Conservation (phyloP, 1,140 invertebrate species). For the Hyposmocoma kahamanoa region DNA sequence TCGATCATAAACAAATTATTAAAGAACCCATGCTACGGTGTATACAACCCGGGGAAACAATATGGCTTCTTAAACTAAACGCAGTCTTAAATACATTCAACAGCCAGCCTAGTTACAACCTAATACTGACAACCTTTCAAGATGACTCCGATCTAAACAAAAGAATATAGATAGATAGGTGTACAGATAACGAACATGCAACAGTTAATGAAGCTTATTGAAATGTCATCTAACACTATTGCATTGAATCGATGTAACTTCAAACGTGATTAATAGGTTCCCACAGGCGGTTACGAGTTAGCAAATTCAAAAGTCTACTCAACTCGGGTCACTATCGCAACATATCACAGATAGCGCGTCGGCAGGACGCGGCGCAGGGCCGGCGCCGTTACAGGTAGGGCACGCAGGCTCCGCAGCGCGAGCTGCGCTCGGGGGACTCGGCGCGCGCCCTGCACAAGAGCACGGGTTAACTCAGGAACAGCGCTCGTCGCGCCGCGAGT, state of each 20-base stretch:
- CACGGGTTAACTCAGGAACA: constrained; percentile 65
- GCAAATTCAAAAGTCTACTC: constrained; percentile 50
- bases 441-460: constrained; percentile 63
- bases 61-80: constrained; percentile 63
- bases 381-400: constrained; percentile 56
- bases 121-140: constrained; percentile 30
- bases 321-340: constrained; percentile 39
- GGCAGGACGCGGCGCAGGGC: constrained; percentile 22
- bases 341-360: constrained; percentile 60
- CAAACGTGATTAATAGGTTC: constrained; percentile 12
- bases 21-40: constrained; percentile 12
- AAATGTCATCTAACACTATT: constrained; percentile 37
- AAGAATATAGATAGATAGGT: constrained; percentile 3
- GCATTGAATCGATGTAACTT: constrained; percentile 19
- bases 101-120: constrained; percentile 42
- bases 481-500: constrained; percentile 62
- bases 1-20: background rate
- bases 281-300: constrained; percentile 30
- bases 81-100: constrained; percentile 62
- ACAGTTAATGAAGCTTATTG: constrained; percentile 38
- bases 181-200: constrained; percentile 39
- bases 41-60: constrained; percentile 2
- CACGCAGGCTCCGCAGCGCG: constrained; percentile 53
- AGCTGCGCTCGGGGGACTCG: constrained; percentile 47
- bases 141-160: background rate